phyloP scores from a whole-genome alignment of 1,140 invertebrate species.

The Eupeodes corollae region DNA sequence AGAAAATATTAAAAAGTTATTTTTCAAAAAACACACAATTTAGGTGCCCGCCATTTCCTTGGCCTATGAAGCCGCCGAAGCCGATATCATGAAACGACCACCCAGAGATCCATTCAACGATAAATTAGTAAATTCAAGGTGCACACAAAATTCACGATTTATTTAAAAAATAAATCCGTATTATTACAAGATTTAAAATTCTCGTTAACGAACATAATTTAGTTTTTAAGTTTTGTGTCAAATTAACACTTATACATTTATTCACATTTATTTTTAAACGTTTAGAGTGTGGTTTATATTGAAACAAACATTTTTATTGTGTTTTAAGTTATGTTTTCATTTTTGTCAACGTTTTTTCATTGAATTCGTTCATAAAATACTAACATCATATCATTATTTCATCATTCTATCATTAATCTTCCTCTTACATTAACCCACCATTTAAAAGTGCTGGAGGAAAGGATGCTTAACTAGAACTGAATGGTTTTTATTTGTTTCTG shows the following conservation, averaged over 20 bases:
- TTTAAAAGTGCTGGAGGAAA: no score
- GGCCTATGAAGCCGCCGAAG: conserved; percentile 98
- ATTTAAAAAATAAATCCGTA: conserved; percentile 9
- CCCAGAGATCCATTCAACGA: conserved; percentile 93
- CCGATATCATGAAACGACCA: conserved; percentile 99
- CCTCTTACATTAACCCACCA: conserved; percentile 19
- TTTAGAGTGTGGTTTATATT: not conserved
- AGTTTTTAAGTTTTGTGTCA: no score
- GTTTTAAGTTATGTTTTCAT: conserved; percentile 1
- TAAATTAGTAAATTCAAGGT: conserved; percentile 98
- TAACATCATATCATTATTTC: conserved; percentile 10
- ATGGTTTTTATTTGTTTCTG: no score
- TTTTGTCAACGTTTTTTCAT: not conserved
- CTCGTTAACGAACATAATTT: no score
- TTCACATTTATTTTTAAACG: no score
- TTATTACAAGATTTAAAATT: not conserved
- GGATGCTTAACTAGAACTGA: no score
- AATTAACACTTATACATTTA: no score
- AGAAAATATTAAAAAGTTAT: no score
- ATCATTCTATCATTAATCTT: conserved; percentile 21
- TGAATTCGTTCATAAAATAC: not conserved
- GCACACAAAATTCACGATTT: conserved; percentile 38
- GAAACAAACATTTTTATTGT: conserved; percentile 7
- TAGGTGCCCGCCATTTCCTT: conserved; percentile 99
- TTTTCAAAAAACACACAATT: conserved; percentile 1